Conservation (phyloP, 2,797 vertebrate species). For the Takifugu ocellatus region DNA sequence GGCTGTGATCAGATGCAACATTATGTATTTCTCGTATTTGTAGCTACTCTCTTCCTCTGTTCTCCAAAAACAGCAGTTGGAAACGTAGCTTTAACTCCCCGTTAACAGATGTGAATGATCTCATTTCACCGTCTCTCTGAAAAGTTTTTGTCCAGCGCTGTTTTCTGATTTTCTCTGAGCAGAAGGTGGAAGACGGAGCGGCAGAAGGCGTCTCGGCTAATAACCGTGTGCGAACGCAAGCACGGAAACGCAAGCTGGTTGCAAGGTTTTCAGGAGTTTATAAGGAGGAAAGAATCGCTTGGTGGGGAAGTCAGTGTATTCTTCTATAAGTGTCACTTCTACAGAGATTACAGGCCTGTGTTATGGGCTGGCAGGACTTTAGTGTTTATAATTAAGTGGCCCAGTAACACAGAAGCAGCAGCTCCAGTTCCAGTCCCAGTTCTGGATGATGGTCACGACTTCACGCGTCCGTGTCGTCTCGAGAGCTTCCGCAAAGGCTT, state of each 20-base stretch:
- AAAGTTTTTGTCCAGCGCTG: slow-evolving; percentile 46
- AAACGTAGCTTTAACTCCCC: slow-evolving; percentile 26
- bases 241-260: slow-evolving; percentile 67
- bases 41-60: too few relatives aligned
- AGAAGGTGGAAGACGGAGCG: slow-evolving; percentile 54
- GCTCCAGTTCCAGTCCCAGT: slow-evolving; percentile 41
- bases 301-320: too few relatives aligned
- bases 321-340: slow-evolving; percentile 2
- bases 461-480: slow-evolving; percentile 63
- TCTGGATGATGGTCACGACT: slow-evolving; percentile 67
- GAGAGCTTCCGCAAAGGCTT: slow-evolving; percentile 61
- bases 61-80: not conserved
- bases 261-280: slow-evolving; percentile 44
- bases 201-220: slow-evolving; percentile 59
- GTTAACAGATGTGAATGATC: slow-evolving; percentile 52
- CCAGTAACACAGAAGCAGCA: slow-evolving; percentile 34
- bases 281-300: slow-evolving; percentile 9
- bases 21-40: not conserved
- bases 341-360: slow-evolving; percentile 14
- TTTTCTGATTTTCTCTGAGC: slow-evolving; percentile 35
- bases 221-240: slow-evolving; percentile 57
- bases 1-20: not conserved
- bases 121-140: slow-evolving; percentile 49
- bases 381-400: slow-evolving; percentile 49
- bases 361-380: slow-evolving; percentile 25